A percentile compares a stretch with the other conserved stretches of the same genome.
Evolutionary conservation across 2,888 invertebrate genomes (phyloP).

Genomic region (Kuschelorhynchus macadamiae): DNA sequence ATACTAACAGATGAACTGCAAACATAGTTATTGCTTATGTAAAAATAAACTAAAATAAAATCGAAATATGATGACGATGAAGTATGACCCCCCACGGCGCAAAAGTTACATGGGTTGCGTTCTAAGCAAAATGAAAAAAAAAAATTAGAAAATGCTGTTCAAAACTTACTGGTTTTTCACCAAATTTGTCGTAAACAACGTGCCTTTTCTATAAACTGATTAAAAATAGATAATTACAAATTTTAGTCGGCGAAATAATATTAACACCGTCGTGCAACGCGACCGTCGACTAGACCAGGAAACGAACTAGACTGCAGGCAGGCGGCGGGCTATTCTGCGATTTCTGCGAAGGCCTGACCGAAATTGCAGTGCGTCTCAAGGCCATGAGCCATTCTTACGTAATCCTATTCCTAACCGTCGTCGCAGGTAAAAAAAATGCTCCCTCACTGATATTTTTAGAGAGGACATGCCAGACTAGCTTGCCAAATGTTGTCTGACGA

Average conservation of each 20-base stretch:
- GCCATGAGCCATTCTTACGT: constrained; percentile 48
- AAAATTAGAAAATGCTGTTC: no score
- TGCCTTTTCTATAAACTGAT: background rate
- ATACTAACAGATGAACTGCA: no score
- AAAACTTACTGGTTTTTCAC: no score
- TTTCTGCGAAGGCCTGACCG: constrained; percentile 50
- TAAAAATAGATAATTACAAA: constrained; percentile 9
- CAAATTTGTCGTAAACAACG: no score
- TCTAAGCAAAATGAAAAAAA: no score
- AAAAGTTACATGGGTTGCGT: no score
- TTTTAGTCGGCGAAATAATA: constrained; percentile 18
- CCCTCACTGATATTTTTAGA: constrained; percentile 30
- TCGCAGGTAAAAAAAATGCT: constrained; percentile 32
- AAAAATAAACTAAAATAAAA: no score
- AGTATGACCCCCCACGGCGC: no score
- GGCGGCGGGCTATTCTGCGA: constrained; percentile 47
- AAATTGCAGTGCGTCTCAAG: constrained; percentile 53
- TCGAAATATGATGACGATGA: no score
- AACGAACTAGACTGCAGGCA: constrained; percentile 51
- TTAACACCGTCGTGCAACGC: constrained; percentile 27
- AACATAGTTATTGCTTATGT: no score
- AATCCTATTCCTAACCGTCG: constrained; percentile 35
- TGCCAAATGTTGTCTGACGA: constrained; percentile 18
- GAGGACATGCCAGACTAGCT: constrained; percentile 11
- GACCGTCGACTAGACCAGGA: constrained; percentile 50